Evolutionary conservation across 2,113 vertebrate species (phyloP).

Genomic region (Ciconia boyciana): DNA sequence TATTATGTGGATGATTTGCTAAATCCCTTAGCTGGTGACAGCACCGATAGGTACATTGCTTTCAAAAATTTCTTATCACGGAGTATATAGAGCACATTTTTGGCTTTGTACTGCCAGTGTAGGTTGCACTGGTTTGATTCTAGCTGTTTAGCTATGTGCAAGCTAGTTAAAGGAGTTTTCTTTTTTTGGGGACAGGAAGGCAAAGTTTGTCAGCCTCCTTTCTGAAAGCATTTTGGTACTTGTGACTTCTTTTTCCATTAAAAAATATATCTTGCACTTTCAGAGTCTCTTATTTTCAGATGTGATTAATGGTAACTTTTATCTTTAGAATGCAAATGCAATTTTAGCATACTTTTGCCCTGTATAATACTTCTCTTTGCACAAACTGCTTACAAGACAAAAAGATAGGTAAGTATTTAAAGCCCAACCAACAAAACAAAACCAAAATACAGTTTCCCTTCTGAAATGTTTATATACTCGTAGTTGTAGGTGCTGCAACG

Average conservation of each 20-base stretch:
- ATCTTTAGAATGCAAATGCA: neutral
- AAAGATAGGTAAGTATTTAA: neutral
- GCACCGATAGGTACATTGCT: neutral
- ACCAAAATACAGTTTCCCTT: neutral
- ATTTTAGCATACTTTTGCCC: neutral
- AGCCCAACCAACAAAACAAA: neutral
- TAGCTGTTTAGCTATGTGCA: neutral
- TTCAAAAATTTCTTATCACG: neutral
- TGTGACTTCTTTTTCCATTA: neutral
- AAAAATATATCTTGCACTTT: neutral
- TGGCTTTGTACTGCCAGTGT: neutral
- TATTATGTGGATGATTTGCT: neutral
- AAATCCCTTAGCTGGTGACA: neutral
- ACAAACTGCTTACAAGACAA: neutral
- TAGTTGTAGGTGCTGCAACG: neutral
- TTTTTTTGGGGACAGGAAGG: neutral
- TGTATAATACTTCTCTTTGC: neutral
- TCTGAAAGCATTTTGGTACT: slow-evolving; percentile 8
- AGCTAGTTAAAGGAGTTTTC: neutral
- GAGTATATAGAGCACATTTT: neutral
- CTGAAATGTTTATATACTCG: neutral
- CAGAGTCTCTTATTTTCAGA: neutral
- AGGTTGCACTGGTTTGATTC: neutral
- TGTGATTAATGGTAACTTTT: slow-evolving; percentile 19
- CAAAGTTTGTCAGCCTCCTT: slow-evolving; percentile 20